Conservation (phyloP, 2,113 vertebrate genomes). For the Larimichthys polyactis region DNA sequence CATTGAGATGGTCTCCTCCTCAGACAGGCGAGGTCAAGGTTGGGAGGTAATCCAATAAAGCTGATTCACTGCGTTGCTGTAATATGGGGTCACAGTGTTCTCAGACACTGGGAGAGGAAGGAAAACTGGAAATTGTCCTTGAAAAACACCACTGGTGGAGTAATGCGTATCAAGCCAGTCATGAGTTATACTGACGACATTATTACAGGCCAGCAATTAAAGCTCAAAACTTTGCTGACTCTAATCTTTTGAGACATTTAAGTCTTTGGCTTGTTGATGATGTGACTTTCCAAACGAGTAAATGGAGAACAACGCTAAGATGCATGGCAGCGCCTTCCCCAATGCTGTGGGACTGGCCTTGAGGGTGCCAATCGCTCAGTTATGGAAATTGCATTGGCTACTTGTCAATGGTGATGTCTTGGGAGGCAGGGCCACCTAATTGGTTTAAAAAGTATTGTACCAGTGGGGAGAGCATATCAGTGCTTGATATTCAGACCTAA, state of each 20-base stretch:
- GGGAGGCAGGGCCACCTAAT: constrained; percentile 68
- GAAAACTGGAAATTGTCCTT: constrained; percentile 73
- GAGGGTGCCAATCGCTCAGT: constrained; percentile 65
- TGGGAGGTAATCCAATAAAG: constrained; percentile 76
- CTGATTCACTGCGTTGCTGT: constrained; percentile 73
- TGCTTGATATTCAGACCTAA: constrained; percentile 43
- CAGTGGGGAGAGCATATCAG: constrained; percentile 49
- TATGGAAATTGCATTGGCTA: constrained; percentile 77
- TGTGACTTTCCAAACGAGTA: constrained; percentile 60
- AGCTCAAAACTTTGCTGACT: constrained; percentile 57
- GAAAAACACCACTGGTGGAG: constrained; percentile 54
- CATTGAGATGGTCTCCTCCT: constrained; percentile 49
- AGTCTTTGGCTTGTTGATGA: constrained; percentile 52
- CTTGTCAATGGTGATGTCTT: constrained; percentile 69
- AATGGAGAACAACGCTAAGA: constrained; percentile 51
- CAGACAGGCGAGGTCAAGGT: constrained; percentile 65
- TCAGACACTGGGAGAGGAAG: constrained; percentile 36
- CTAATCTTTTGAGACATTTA: constrained; percentile 43
- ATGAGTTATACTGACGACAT: constrained; percentile 51
- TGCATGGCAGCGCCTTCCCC: constrained; percentile 42
- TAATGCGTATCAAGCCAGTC: constrained; percentile 40
- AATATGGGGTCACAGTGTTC: constrained; percentile 64
- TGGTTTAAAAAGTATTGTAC: constrained; percentile 75
- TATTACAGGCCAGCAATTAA: constrained; percentile 50
- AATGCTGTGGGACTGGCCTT: constrained; percentile 47